Conservation (phyloP, 2,888 invertebrate genomes). For the Morpho helenor region DNA sequence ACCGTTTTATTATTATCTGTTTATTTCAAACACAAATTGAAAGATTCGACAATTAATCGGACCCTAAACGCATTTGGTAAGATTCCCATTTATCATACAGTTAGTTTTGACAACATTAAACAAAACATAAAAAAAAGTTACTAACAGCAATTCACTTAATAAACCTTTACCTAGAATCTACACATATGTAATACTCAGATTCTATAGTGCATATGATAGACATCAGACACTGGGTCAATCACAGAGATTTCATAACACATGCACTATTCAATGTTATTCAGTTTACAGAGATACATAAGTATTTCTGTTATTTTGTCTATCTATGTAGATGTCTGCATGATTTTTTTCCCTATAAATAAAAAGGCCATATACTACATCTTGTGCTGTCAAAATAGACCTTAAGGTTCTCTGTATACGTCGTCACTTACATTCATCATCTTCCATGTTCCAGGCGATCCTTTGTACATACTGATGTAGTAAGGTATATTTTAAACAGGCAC, state of each 20-base stretch:
- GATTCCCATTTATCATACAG: slow-evolving; percentile 67
- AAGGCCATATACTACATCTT: slow-evolving; percentile 52
- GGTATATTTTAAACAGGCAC: slow-evolving; percentile 60
- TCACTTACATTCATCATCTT: slow-evolving; percentile 72
- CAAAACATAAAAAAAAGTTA: slow-evolving; percentile 67
- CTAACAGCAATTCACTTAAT: slow-evolving; percentile 71
- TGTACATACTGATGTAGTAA: slow-evolving; percentile 66
- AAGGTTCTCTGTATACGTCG: slow-evolving; percentile 45
- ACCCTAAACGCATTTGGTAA: slow-evolving; percentile 66
- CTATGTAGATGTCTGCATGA: slow-evolving; percentile 68
- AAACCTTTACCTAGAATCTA: slow-evolving; percentile 65
- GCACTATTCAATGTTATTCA: slow-evolving; percentile 55
- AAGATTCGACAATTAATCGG: slow-evolving; percentile 70
- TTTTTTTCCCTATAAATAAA: slow-evolving; percentile 58
- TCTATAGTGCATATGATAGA: slow-evolving; percentile 61
- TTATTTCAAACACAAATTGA: slow-evolving; percentile 77
- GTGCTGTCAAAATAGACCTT: slow-evolving; percentile 66
- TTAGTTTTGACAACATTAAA: slow-evolving; percentile 75
- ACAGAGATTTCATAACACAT: slow-evolving; percentile 69
- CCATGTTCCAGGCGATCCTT: slow-evolving; percentile 64
- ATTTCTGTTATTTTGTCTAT: slow-evolving; percentile 51
- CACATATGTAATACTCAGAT: slow-evolving; percentile 67
- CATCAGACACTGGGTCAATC: slow-evolving; percentile 69
- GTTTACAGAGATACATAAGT: slow-evolving; percentile 56
- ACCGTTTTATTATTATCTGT: slow-evolving; percentile 56